Evolutionary conservation across 1,140 invertebrate genomes (phyloP), one percentile per base, ranked within the genome.

Genomic region (Conus ventricosus): DNA sequence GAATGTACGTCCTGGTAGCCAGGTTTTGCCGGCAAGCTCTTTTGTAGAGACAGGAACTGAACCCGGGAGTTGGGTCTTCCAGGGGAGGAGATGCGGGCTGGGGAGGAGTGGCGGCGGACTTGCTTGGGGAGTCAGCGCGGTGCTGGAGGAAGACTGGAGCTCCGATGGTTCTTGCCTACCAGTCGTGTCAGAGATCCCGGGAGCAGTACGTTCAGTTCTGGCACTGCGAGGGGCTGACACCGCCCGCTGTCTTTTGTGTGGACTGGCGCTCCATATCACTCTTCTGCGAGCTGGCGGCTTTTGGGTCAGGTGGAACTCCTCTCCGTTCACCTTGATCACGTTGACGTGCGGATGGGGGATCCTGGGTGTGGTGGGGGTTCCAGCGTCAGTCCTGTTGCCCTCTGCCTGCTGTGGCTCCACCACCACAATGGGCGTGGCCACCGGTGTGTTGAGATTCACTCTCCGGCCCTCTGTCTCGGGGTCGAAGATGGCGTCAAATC

Each of bases 401-500:
- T 83, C 54, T n/a, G 57, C 78, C 10, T 39, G 8, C 8, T 57
- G 55, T 6, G 55, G 23, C 5, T 5, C 55, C 5, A 5, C 82
- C n/a, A 84, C 57, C 6, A 84, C 55, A 55, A 84, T 55, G 20
- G 20, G 5, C 13, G 82, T 55, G 55, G 55, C 53, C 6, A 51
- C 54, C 0, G 15, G 13, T 0, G 82, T 27, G 82, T 13, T 63
- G 82, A 87, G 54, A 75, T 87, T 78, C 17, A 78, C 71, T 71
- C 55, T 76, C 54, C n/a, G 27, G 75, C 20, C 25, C 17, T 27
- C n/a, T 27, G 51, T 87, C 51, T 76, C 25, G 4, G 85, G 85
- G n/a, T 78, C 85, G 75, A 87, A 87, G 27, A 87, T 87, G 55
- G 57, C 75, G 25, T 87, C 25, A 23, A 87, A 87, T 20, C 51